Percentiles rank a stretch among this genome's conserved stretches.
Evolutionary conservation across 2,113 vertebrate genomes (phyloP).

Genomic region (Ceyx cyanopectus): DNA sequence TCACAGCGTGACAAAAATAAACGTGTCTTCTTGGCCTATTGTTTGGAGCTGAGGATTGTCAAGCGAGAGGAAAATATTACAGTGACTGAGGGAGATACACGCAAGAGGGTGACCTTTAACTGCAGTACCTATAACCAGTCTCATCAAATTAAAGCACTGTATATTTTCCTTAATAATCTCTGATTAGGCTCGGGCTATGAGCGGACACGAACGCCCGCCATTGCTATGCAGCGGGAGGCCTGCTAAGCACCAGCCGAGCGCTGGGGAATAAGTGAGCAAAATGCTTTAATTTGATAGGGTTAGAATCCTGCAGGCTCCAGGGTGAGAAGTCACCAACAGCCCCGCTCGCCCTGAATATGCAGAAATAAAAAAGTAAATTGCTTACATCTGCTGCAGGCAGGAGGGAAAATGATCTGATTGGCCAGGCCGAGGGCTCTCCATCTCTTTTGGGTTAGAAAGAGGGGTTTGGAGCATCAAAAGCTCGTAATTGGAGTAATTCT

Average conservation of each 20-base stretch:
- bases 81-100: slow-evolving; percentile 89
- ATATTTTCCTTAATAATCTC: slow-evolving; percentile 99
- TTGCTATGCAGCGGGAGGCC: slow-evolving; percentile 98
- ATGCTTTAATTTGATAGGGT: slow-evolving; percentile 99
- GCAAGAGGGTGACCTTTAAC: slow-evolving; percentile 95
- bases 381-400: slow-evolving; percentile 99
- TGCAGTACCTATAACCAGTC: slow-evolving; percentile 98
- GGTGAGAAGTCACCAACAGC: slow-evolving; percentile 94
- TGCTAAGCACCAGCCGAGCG: slow-evolving; percentile 93
- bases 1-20: slow-evolving; percentile 82
- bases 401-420: slow-evolving; percentile 94
- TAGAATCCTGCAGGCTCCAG: slow-evolving; percentile 99
- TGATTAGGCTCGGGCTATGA: slow-evolving; percentile 97
- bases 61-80: slow-evolving; percentile 80
- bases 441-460: slow-evolving; percentile 87
- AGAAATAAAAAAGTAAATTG: slow-evolving; percentile 99
- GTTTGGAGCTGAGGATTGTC: slow-evolving; percentile 86
- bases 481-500: slow-evolving; percentile 99
- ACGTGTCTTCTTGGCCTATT: slow-evolving; percentile 93
- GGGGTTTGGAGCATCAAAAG: slow-evolving; percentile 91
- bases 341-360: slow-evolving; percentile 98
- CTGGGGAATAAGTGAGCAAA: slow-evolving; percentile 99
- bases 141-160: slow-evolving; percentile 99
- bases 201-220: slow-evolving; percentile 92
- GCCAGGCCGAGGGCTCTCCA: slow-evolving; percentile 90